Base-by-base conservation (phyloP, 2,888 invertebrate species). In the Drosophila kambysellisi region DNA sequence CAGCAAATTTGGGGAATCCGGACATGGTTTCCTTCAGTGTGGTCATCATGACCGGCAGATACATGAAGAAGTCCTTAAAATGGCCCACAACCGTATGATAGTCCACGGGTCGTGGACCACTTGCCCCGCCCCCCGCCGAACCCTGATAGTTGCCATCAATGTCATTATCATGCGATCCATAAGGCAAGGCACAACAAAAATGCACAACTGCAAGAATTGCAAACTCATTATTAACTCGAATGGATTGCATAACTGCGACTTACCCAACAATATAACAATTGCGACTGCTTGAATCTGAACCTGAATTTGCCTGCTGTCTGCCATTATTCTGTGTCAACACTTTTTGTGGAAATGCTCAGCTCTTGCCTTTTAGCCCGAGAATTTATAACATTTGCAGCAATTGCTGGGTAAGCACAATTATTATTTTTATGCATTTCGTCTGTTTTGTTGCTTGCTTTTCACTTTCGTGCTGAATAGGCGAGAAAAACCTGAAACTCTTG, bases 21-120 rank as follows among this genome's bases (percentile, higher is more conserved):
- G 88, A 75, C 91, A 92, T 91, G 6, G 91, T 91, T 56, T 92
- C 92, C 51, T 86, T 91, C 3, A 92, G 48, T 0, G 93, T 91
- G 11, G 92, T 91, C 91, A 92, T 92, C 88, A 92, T 88, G 3
- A 92, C 92, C 0, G 92, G 92, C 73, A 92, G 51, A 78, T 92
- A 92, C 92, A 92, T 92, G 56, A 92, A 88, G 52, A 92, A 91
- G 59, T 92, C 92, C 61, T 92, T 92, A 57, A 92, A 89, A 56
- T 92, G 91, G 0, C 81, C 82, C 59, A 92, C 86, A 37, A 92
- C 81, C 0, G 87, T 86, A 65, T 92, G 91, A 65, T 92, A 92
- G 51, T 92, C 92, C 51, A 92, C 72, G 37, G 69, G 37, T 35
- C 80, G 52, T 35, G 79, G 52, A 0, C 60, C 58, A 32, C 29